These are phyloP conservation scores for Melipona bicolor DNA, from an alignment of 2,888 invertebrate species.

Conservation along the genomic window DNA sequence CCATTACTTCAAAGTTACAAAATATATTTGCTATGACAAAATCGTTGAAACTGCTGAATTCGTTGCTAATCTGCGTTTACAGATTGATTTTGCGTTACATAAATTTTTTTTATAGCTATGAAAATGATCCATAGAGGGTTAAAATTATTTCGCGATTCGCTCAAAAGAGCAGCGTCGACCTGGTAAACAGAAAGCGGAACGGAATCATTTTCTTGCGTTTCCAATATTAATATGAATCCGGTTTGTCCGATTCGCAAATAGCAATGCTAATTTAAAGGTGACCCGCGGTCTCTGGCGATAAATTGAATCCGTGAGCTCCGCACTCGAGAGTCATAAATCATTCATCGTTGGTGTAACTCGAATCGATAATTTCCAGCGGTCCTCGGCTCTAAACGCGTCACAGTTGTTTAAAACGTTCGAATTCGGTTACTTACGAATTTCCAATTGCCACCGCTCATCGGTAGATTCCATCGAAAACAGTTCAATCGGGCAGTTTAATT, in stretches of 20 bases:
- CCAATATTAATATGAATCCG: conserved; percentile 2
- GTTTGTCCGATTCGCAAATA: conserved; percentile 1
- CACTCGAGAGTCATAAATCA: conserved; percentile 44
- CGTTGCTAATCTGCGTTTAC: too few relatives aligned
- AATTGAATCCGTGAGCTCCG: conserved; percentile 37
- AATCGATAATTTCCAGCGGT: conserved; percentile 43
- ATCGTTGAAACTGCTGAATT: too few relatives aligned
- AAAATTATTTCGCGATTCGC: too few relatives aligned
- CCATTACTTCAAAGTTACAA: too few relatives aligned
- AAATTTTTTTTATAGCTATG: too few relatives aligned
- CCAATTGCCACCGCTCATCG: background rate
- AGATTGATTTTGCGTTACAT: too few relatives aligned
- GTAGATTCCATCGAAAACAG: background rate
- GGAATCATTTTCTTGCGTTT: background rate
- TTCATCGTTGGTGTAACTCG: conserved; percentile 41
- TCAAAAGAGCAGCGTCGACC: too few relatives aligned
- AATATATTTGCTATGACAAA: too few relatives aligned
- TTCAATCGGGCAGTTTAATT: background rate
- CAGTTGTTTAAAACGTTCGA: background rate
- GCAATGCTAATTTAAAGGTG: conserved; percentile 46
- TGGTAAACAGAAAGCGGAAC: background rate
- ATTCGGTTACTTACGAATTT: background rate
- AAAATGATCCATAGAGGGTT: too few relatives aligned
- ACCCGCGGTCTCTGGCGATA: conserved; percentile 28
- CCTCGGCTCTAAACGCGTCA: background rate